Evolutionary conservation across 1,140 invertebrate genomes (phyloP), one percentile per base, ranked within the genome.

Genomic region (Oryzaephilus surinamensis): DNA sequence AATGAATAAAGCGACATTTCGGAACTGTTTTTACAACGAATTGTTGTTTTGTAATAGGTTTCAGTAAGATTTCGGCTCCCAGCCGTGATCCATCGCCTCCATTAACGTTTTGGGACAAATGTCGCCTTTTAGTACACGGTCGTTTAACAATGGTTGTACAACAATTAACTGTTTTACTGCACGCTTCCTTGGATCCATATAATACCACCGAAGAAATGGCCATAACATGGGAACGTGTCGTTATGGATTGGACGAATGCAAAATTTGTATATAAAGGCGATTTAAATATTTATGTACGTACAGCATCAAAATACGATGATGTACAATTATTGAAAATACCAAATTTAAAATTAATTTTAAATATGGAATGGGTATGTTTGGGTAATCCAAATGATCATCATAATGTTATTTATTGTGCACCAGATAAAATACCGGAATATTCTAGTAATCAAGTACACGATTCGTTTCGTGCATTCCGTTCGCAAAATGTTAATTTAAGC

Each of bases 131-230:
- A 8, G 72, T 96, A 46, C 96, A 99, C 60, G 96, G 96, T 0
- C 72, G 91, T 10, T 64, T 97, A 13, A 94, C 90, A 0, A 75
- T 93, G 49, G 81, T 84, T 36, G 81, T 89, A 6, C 75, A 82
- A 51, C 83, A 87, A 52, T 71, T 97, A 43, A 91, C 88, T 2
- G 77, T 95, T 11, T 66, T 92, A 21, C 60, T 98, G 50, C 93
- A 97, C 62, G 92, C 92, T 2, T 96, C 92, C 0, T 67, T 95
- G 4, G 93, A 99, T 71, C 96, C 96, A 0, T 98, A 97, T 58
- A 99, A 99, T 59, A 94, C 89, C 0, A 98, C 95, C 0, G 96
- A 99, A 63, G 86, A 98, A 64, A 97, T 99, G 89, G 95, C 98
- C 63, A 69, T 97, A 12, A 87, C 89, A 0, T 99, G 95, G 92